Base-by-base conservation (phyloP, 2,113 vertebrate species). In the Eudorcas thomsonii region DNA sequence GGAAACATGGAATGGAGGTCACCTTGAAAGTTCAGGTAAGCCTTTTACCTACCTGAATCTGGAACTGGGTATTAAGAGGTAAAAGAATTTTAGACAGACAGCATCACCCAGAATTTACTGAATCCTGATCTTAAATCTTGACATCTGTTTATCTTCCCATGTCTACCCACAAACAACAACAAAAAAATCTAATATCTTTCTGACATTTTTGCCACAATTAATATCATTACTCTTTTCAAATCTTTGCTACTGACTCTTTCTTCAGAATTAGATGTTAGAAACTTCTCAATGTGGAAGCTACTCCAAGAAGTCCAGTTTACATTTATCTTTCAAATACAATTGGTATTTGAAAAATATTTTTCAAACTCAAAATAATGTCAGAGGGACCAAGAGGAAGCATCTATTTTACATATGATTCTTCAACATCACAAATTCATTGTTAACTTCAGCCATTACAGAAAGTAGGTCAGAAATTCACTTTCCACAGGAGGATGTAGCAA, bases 331-430 rank as follows among this genome's bases (percentile, higher is more conserved):
- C 36, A 78, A 88, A 95, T 94, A 62, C 17, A 4, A 13, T 6
- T 25, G 4, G 0, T 84, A 39, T 95, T 98, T 90, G n/a, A 71
- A 71, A 85, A 83, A 82, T 6, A 85, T 95, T 95, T 95, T 45
- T 93, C 33, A 60, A 11, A 74, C 23, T 89, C 88, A 26, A 80
- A 89, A 86, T 16, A 78, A 93, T 48, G 60, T 77, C 92, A 12
- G 88, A 92, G 50, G 39, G 48, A 77, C 74, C 43, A 62, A 45
- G 43, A 39, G 9, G 80, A 80, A 91, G 15, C 74, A 94, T 82
- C 86, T 94, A 13, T 60, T 98, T 98, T 28, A 74, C 39, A 92
- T 60, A 16, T 96, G 77, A 84, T 96, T 97, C 28, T 45, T 87
- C 17, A 15, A 67, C 93, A 67, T 59, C 90, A 7, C 88, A 88